Conservation (phyloP, 1,140 invertebrate genomes). For the Hermetia illucens region DNA sequence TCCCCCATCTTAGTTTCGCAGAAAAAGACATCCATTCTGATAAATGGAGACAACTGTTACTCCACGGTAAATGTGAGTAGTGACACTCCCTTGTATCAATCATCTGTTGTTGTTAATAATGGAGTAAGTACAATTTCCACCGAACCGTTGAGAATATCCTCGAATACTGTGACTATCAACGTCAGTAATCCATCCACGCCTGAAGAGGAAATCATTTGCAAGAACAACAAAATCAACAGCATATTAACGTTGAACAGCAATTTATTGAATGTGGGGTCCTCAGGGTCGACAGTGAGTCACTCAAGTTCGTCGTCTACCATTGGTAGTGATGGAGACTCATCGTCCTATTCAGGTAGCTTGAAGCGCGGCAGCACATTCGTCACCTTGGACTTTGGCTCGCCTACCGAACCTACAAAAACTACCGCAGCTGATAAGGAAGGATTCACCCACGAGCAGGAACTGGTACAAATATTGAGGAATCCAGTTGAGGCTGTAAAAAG, state of each 20-base stretch:
- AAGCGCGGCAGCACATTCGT: slow-evolving; percentile 19
- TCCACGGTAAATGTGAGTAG: slow-evolving; percentile 46
- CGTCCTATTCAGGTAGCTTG: background rate
- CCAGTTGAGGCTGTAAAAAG: slow-evolving; percentile 54
- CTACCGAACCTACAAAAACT: background rate
- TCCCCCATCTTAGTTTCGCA: slow-evolving; percentile 25
- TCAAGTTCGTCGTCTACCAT: too few species aligned
- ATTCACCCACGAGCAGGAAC: slow-evolving; percentile 28
- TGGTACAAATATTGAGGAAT: slow-evolving; percentile 42
- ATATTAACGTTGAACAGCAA: too few species aligned
- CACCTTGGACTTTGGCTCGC: slow-evolving; percentile 18
- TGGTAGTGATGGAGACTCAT: too few species aligned
- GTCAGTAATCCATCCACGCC: slow-evolving; percentile 17
- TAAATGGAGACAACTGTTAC: slow-evolving; percentile 56
- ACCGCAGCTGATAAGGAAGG: background rate
- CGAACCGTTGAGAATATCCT: slow-evolving; percentile 10
- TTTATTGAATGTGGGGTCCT: too few species aligned
- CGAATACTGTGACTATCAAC: slow-evolving; percentile 41
- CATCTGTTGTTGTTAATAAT: slow-evolving; percentile 49
- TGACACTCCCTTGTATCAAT: slow-evolving; percentile 45
- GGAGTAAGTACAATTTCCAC: slow-evolving; percentile 9
- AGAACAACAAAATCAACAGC: slow-evolving; percentile 26
- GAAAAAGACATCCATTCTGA: slow-evolving; percentile 58
- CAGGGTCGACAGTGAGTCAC: too few species aligned
- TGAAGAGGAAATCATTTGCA: slow-evolving; percentile 19